Evolutionary conservation across 2,888 invertebrate species (phyloP), one percentile per base, ranked within the genome.

Genomic region (Cheiracanthium punctorium): DNA sequence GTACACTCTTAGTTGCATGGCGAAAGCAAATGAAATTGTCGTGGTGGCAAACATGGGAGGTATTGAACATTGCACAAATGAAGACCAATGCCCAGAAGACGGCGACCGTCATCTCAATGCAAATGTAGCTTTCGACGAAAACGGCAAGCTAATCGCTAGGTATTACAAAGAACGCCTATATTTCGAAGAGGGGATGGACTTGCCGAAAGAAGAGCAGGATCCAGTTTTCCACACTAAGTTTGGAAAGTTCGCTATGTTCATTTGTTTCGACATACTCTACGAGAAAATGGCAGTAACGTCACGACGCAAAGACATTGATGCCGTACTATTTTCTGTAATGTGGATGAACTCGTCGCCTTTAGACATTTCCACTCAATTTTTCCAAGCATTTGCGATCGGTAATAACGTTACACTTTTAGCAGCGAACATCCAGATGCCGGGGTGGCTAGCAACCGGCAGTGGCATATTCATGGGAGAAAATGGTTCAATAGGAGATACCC

Each of bases 291-390:
- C 37, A 37, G 10, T 7, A 37, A 37, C 10, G 4, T 37, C 37
- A 7, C 37, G 7, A 4, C 37, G 37, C 37, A 37, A 95, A 0
- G 94, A 58, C 7, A 24, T 95, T 0, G 94, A 93, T 20, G 94
- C 95, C 90, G 91, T 96, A 12, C 91, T 95, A 0, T 95, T 94
- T 89, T 93, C 95, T 0, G 94, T 95, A 0, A 95, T 95, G 92
- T 97, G 97, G 96, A 95, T 95, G 90, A 95, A 96, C 0, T 95
- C 96, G 90, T 91, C 96, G 84, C 97, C 97, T 0, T 96, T 95
- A 90, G 28, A 71, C 5, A 14, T 80, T 30, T 76, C 94, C 70
- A 92, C 94, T 0, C 94, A 95, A 90, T 93, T 93, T 1, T 96
- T 96, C 37, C 37, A 4, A 4, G 37, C 37, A 37, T 7, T 7